Percentiles rank a stretch among this genome's conserved stretches.
These are phyloP conservation scores for Petrolisthes manimaculis DNA, from an alignment of 2,888 invertebrate genomes.

Conservation along the genomic window DNA sequence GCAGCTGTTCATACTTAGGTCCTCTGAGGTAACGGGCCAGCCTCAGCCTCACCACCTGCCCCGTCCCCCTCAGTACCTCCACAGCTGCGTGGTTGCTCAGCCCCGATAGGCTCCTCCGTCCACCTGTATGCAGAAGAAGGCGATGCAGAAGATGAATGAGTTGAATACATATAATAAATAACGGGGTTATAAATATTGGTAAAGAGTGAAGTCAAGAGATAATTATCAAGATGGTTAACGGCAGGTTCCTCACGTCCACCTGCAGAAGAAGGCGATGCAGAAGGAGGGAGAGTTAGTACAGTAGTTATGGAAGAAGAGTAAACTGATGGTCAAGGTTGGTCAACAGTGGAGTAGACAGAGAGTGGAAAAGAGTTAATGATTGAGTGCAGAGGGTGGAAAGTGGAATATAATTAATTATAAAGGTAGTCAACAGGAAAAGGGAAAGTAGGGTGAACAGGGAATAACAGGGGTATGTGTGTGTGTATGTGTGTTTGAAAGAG, in stretches of 20 bases:
- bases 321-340: not conserved
- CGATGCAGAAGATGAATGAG: not conserved
- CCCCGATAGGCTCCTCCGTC: constrained; percentile 93
- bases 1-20: constrained; percentile 88
- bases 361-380: not conserved
- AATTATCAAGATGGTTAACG: not conserved
- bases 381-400: not conserved
- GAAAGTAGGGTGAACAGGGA: not conserved
- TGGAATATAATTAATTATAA: not conserved
- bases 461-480: not conserved
- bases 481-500: not conserved
- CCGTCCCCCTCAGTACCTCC: constrained; percentile 93
- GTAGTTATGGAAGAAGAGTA: not conserved
- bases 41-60: constrained; percentile 88
- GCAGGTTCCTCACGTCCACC: not conserved
- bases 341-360: not conserved
- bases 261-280: not conserved
- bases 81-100: constrained; percentile 98
- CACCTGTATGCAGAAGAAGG: constrained; percentile 71
- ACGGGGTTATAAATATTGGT: not conserved
- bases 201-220: not conserved
- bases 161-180: not conserved
- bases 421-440: not conserved
- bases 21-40: constrained; percentile 91
- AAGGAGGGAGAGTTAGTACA: not conserved